Percentiles rank a stretch among this genome's conserved stretches.
These are phyloP conservation scores for Phragmatobia fuliginosa DNA, from an alignment of 2,888 invertebrate species.

Conservation along the genomic window DNA sequence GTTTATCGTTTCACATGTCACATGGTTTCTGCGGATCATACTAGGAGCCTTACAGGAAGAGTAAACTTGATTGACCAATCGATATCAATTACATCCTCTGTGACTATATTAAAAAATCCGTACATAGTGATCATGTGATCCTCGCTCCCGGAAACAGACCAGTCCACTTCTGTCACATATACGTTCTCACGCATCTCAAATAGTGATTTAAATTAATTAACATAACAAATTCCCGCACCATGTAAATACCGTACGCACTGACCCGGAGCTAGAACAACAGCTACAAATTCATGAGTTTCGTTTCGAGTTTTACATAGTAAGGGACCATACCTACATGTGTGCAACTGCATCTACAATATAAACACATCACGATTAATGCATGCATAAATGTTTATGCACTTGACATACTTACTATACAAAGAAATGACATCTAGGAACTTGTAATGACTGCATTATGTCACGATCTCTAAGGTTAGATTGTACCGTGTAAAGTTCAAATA, in stretches of 20 bases:
- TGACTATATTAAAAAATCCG: conserved; percentile 1
- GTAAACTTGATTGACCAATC: neutral
- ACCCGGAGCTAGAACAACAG: conserved; percentile 46
- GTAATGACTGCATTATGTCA: conserved; percentile 49
- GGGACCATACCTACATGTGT: conserved; percentile 23
- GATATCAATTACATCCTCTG: neutral
- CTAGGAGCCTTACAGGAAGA: neutral
- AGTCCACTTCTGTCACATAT: conserved; percentile 27
- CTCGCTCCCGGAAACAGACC: conserved; percentile 48
- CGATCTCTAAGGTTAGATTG: conserved; percentile 38
- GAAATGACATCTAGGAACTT: conserved; percentile 51
- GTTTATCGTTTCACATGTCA: neutral
- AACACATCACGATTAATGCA: conserved; percentile 24
- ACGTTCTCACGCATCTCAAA: conserved; percentile 61
- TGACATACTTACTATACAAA: conserved; percentile 56
- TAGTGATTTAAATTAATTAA: conserved; percentile 63
- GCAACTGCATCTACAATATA: conserved; percentile 16
- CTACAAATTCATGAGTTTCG: conserved; percentile 35
- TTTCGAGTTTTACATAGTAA: conserved; percentile 41
- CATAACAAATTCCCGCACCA: conserved; percentile 57
- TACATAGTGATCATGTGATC: conserved; percentile 48
- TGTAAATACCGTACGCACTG: conserved; percentile 46
- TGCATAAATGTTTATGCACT: conserved; percentile 51
- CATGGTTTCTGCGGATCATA: neutral
- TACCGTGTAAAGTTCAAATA: conserved; percentile 40